Evolutionary conservation across 1,140 invertebrate species (phyloP).

Genomic region (Mylabris phalerata): DNA sequence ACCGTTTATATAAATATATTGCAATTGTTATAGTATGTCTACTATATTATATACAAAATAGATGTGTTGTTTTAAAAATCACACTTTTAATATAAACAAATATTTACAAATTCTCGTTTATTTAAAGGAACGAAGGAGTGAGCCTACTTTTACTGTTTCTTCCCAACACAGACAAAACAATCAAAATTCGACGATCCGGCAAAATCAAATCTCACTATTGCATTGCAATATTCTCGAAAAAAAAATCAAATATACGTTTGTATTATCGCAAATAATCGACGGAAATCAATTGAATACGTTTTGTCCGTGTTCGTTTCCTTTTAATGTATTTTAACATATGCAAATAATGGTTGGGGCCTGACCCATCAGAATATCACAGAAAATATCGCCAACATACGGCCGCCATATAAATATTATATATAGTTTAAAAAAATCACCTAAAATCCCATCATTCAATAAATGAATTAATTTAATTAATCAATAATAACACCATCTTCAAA

Average conservation of each 20-base stretch:
- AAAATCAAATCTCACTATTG: conserved; percentile 12
- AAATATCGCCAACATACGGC: conserved; percentile 33
- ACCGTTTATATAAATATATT: conserved; percentile 3
- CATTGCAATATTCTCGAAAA: conserved; percentile 6
- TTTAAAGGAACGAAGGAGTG: conserved; percentile 30
- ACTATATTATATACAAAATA: conserved; percentile 17
- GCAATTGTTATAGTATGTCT: conserved; percentile 6
- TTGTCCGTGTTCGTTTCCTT: conserved; percentile 25
- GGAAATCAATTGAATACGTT: conserved; percentile 13
- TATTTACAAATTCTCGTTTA: conserved; percentile 16
- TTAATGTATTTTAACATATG: conserved; percentile 13
- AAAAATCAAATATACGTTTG: conserved; percentile 4
- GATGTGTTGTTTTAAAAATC: conserved; percentile 17
- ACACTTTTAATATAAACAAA: conserved; percentile 9
- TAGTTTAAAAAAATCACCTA: conserved; percentile 18
- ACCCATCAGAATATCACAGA: conserved; percentile 41
- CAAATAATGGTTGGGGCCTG: conserved; percentile 31
- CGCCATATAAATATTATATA: conserved; percentile 28
- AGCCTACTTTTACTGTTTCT: conserved; percentile 26
- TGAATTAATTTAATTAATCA: background rate
- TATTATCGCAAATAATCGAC: conserved; percentile 6
- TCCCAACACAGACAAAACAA: conserved; percentile 26
- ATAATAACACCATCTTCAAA: background rate
- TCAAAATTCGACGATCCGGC: background rate
- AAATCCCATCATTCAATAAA: conserved; percentile 10